Evolutionary conservation across 2,113 vertebrate species (phyloP).

Genomic region (Oreochromis tanganicae): DNA sequence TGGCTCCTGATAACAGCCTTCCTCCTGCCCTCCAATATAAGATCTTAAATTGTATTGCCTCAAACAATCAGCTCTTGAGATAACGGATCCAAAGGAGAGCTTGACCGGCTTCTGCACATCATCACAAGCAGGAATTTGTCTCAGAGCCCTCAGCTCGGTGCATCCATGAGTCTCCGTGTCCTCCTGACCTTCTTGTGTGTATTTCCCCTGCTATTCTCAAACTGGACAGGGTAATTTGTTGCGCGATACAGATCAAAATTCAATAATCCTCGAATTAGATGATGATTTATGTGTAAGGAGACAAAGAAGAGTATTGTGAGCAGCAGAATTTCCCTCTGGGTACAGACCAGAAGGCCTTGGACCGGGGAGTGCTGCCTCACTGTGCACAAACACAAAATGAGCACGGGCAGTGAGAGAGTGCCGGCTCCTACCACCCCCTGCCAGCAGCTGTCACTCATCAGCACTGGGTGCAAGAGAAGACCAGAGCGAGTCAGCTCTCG

Average conservation of each 20-base stretch:
- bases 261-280: background rate
- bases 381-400: background rate
- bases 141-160: background rate
- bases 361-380: background rate
- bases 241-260: background rate
- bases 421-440: slow-evolving; percentile 18
- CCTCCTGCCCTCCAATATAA: background rate
- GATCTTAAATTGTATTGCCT: background rate
- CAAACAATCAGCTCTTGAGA: background rate
- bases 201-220: background rate
- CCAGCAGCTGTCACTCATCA: slow-evolving; percentile 50
- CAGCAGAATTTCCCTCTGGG: background rate
- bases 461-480: slow-evolving; percentile 13
- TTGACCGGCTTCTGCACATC: background rate
- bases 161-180: background rate
- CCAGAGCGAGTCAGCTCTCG: slow-evolving; percentile 1
- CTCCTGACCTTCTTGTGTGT: background rate
- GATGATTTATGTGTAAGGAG: background rate
- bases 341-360: background rate
- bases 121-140: background rate
- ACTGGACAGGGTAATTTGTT: background rate
- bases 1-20: background rate
- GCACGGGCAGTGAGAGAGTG: background rate
- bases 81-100: background rate
- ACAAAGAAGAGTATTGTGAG: background rate